phyloP scores from a whole-genome alignment of 2,888 invertebrate genomes.

The Parasteatoda lunata region DNA sequence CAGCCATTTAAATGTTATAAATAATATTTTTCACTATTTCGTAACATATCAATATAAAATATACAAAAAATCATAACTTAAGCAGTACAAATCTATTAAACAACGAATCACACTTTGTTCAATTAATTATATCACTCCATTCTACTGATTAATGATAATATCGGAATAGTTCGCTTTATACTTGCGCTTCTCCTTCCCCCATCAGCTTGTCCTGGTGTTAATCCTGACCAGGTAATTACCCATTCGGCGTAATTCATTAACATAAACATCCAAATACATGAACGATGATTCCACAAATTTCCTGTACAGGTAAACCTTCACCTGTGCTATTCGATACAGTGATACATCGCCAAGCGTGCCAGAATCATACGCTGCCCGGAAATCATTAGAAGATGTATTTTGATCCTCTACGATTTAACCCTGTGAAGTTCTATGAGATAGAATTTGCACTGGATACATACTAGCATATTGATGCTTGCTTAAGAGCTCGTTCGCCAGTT shows the following conservation, averaged over 20 bases:
- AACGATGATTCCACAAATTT: background rate
- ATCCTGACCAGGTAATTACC: background rate
- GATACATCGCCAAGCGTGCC: background rate
- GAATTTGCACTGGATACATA: background rate
- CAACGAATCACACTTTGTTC: no score
- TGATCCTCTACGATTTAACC: background rate
- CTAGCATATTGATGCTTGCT: background rate
- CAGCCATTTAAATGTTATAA: no score
- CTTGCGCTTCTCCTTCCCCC: no score
- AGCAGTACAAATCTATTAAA: no score
- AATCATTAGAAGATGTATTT: constrained; percentile 17
- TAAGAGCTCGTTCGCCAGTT: background rate
- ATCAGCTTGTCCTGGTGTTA: background rate
- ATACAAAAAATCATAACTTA: no score
- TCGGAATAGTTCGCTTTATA: no score
- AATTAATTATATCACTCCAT: no score
- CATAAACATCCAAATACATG: background rate
- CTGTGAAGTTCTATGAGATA: background rate
- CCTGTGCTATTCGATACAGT: constrained; percentile 12
- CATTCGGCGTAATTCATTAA: background rate
- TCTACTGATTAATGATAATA: no score
- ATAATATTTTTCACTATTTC: no score
- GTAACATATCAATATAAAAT: no score
- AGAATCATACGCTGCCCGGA: background rate
- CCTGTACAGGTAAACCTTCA: background rate